Percentiles rank a stretch among this genome's conserved stretches.
These are phyloP conservation scores for Siphlonurus alternatus DNA, from an alignment of 2,888 invertebrate genomes.

Conservation along the genomic window DNA sequence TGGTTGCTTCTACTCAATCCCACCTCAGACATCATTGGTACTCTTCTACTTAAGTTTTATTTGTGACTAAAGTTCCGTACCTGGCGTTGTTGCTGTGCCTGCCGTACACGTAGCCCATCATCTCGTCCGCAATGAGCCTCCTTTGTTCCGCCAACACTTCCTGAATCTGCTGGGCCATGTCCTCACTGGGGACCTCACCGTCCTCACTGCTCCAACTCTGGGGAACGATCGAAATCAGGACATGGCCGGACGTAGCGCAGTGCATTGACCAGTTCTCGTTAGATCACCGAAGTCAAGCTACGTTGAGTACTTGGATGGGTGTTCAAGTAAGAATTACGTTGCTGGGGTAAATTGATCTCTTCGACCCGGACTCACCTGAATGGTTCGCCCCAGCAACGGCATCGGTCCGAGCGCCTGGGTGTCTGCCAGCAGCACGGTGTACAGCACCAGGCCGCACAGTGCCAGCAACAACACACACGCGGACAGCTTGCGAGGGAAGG, in stretches of 20 bases:
- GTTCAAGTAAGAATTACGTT: too few species aligned
- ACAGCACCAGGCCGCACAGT: not conserved
- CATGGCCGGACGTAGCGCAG: too few species aligned
- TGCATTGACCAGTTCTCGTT: too few species aligned
- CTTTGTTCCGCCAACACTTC: constrained; percentile 40
- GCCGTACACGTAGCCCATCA: constrained; percentile 42
- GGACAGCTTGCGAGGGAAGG: not conserved
- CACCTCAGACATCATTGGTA: too few species aligned
- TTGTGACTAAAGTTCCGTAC: constrained; percentile 17
- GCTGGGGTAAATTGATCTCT: too few species aligned
- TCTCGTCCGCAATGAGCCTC: constrained; percentile 34
- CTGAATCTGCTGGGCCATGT: constrained; percentile 24
- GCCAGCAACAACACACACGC: not conserved
- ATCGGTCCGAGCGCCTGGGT: not conserved
- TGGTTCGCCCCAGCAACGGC: not conserved
- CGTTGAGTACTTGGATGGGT: too few species aligned
- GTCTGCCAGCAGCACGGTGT: not conserved
- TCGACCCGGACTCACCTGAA: too few species aligned
- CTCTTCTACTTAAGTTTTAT: too few species aligned
- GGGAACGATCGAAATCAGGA: too few species aligned
- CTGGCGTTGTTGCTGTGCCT: constrained; percentile 32
- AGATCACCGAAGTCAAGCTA: too few species aligned
- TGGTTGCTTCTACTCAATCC: too few species aligned
- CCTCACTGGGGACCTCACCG: not conserved
- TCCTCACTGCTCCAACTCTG: constrained; percentile 1